These are phyloP conservation scores for Adineta ricciae DNA, from an alignment of 2,888 invertebrate genomes.

Conservation along the genomic window DNA sequence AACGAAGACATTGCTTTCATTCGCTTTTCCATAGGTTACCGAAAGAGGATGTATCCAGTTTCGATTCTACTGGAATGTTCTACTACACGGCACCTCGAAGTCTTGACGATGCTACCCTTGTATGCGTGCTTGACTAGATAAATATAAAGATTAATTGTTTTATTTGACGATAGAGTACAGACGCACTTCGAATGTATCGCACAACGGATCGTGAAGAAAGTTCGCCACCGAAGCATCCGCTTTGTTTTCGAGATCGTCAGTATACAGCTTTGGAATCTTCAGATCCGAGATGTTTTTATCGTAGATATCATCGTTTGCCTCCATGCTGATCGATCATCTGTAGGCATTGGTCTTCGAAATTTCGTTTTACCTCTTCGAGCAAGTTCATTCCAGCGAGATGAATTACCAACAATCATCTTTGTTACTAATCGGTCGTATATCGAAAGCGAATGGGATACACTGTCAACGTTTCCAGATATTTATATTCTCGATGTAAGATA, in stretches of 20 bases:
- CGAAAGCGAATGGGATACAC: constrained; percentile 96
- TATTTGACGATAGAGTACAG: not conserved
- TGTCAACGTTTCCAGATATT: constrained; percentile 98
- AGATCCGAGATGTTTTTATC: too few relatives aligned
- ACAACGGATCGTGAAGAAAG: not conserved
- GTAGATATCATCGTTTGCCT: constrained; percentile 90
- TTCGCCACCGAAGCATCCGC: not conserved
- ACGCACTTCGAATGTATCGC: not conserved
- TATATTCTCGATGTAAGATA: constrained; percentile 83
- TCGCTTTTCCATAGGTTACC: not conserved
- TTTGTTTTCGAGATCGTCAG: not conserved
- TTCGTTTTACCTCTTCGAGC: constrained; percentile 97
- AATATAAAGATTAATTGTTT: not conserved
- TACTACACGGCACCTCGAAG: constrained; percentile 71
- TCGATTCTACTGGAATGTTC: constrained; percentile 99
- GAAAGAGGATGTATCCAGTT: constrained; percentile 37
- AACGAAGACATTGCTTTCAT: too few relatives aligned
- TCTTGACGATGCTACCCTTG: not conserved
- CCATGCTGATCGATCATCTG: constrained; percentile 96
- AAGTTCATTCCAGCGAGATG: constrained; percentile 98
- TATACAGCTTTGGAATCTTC: not conserved
- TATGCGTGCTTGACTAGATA: not conserved
- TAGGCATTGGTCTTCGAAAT: constrained; percentile 90
- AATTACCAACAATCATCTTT: constrained; percentile 97
- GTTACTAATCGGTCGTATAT: constrained; percentile 98